Percentiles rank a stretch among this genome's conserved stretches.
These are phyloP conservation scores for Mamestra brassicae DNA, from an alignment of 2,888 invertebrate genomes.

Conservation along the genomic window DNA sequence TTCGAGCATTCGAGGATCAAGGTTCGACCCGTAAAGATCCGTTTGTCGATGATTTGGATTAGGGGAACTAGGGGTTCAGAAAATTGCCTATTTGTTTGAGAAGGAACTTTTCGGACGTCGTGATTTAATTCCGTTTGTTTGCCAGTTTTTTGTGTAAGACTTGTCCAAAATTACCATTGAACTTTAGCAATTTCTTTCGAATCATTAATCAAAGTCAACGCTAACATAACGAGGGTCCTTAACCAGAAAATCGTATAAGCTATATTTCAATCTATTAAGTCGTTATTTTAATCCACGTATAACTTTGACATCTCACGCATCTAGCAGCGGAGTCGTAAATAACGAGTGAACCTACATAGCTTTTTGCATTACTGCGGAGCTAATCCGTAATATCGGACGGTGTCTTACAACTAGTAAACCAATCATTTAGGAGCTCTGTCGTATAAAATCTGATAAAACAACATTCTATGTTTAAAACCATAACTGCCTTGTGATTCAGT, in stretches of 20 bases:
- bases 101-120: background rate
- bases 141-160: background rate
- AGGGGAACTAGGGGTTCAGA: background rate
- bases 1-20: slow-evolving; percentile 62
- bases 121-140: background rate
- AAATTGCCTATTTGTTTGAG: background rate
- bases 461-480: no score
- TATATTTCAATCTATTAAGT: slow-evolving; percentile 30
- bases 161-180: background rate
- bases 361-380: slow-evolving; percentile 30
- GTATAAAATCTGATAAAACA: slow-evolving; percentile 5
- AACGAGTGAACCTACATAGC: slow-evolving; percentile 32
- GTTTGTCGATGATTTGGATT: slow-evolving; percentile 12
- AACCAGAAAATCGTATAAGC: slow-evolving; percentile 12
- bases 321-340: slow-evolving; percentile 48
- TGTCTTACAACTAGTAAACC: slow-evolving; percentile 4
- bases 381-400: slow-evolving; percentile 28
- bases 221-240: background rate
- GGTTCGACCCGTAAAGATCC: slow-evolving; percentile 21
- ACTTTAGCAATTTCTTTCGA: slow-evolving; percentile 2
- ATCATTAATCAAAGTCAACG: background rate
- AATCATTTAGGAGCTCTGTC: slow-evolving; percentile 1
- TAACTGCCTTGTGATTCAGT: slow-evolving; percentile 1
- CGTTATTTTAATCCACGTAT: slow-evolving; percentile 29
- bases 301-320: slow-evolving; percentile 58